Evolutionary conservation across 2,797 vertebrate species (phyloP), one percentile per base, ranked within the genome.

Genomic region (Bovichtus variegatus): DNA sequence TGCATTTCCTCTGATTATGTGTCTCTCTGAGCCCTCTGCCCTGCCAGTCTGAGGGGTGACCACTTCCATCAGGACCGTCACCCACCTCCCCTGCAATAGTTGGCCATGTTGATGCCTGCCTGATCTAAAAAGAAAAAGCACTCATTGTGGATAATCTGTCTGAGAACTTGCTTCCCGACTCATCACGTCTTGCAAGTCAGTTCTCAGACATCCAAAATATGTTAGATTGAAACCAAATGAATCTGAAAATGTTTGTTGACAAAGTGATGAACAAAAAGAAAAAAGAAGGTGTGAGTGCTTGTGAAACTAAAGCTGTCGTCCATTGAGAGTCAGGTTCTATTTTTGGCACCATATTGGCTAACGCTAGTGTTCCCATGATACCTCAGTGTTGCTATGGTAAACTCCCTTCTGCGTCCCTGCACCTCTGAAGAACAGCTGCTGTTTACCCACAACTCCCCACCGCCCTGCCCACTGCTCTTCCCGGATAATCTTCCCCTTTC

Each of bases 81-180:
- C 94, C 87, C 93, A 88, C 92, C 87, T 73, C 84, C 87, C 91
- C 77, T 88, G 91, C 91, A 95, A 93, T 81, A 92, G 95, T 98
- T 97, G 96, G 97, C 98, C 97, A 97, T 97, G 96, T 96, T 92
- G 96, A 96, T 99, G 97, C 97, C 97, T 97, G 96, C 87, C 91
- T 93, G 91, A 90, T 85, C 92, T 88, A 71, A 89, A 67, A 85
- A 83, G 90, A 71, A 89, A 67, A 85, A 83, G 90, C 91, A 89
- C 92, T 85, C 90, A 82, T 72, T 54, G 46, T 75, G 76, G 68
- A 44, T 36, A 41, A 70, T 57, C 23, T 72, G 93, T 95, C 92
- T 64, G 94, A 94, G 91, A 95, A 95, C 95, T 96, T 81, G 70
- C 90, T 93, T 94, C 83, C 80, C 76, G 86, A 76, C 80, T 36